These are phyloP conservation scores for Alentia gelatinosa DNA, from an alignment of 2,888 invertebrate genomes.

Conservation along the genomic window DNA sequence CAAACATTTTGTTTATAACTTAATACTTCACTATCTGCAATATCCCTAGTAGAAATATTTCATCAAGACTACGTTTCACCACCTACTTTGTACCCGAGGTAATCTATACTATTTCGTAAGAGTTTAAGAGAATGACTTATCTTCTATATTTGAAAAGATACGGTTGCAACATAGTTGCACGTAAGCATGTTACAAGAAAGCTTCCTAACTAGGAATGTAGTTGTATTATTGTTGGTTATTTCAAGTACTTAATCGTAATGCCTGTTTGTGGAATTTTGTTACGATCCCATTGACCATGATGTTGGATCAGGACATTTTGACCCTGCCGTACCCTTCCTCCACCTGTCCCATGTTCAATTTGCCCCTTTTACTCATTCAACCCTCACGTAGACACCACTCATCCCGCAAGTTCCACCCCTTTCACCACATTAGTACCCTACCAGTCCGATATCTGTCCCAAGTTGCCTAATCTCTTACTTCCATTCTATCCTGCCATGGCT, in stretches of 20 bases:
- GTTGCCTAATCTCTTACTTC: slow-evolving; percentile 12
- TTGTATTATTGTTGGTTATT: neutral
- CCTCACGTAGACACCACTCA: neutral
- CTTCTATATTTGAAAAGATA: neutral
- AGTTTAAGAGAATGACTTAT: neutral
- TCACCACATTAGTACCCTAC: neutral
- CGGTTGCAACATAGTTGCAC: neutral
- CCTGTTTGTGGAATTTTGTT: neutral
- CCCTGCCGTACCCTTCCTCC: neutral
- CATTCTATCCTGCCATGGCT: slow-evolving; percentile 21
- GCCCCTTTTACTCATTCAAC: neutral
- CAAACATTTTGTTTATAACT: too few species aligned
- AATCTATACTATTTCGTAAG: neutral
- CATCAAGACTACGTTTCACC: neutral
- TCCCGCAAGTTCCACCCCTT: neutral
- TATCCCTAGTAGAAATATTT: slow-evolving; percentile 24
- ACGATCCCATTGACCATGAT: neutral
- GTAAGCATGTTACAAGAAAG: neutral
- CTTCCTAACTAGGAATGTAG: neutral
- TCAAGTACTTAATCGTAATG: neutral
- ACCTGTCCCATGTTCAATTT: neutral
- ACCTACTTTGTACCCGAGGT: neutral
- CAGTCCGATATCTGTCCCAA: neutral
- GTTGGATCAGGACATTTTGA: neutral
- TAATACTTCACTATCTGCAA: too few species aligned